phyloP scores from a whole-genome alignment of 2,797 vertebrate species.

The Mareca strepera region DNA sequence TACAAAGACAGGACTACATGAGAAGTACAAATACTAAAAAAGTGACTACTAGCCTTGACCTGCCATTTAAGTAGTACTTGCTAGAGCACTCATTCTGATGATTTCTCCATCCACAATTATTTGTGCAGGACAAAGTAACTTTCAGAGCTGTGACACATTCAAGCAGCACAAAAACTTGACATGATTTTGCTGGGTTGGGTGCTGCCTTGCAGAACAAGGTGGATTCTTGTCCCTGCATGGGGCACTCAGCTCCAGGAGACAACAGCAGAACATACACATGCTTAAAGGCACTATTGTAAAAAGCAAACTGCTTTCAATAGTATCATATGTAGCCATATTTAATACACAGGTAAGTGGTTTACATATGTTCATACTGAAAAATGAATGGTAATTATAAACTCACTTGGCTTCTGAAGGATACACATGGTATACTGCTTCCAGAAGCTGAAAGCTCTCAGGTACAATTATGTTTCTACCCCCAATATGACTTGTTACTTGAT shows the following conservation, averaged over 20 bases:
- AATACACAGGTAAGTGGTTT: background rate
- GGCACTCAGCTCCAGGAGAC: background rate
- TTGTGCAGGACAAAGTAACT: background rate
- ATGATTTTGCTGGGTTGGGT: background rate
- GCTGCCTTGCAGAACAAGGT: background rate
- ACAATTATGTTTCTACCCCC: background rate
- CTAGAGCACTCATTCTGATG: background rate
- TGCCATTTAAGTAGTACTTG: background rate
- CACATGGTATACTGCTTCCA: background rate
- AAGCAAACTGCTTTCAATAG: background rate
- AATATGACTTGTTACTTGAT: background rate
- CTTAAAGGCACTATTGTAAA: background rate
- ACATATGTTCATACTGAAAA: background rate
- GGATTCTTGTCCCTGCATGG: background rate
- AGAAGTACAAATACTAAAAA: background rate
- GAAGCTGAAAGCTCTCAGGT: background rate
- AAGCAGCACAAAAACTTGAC: background rate
- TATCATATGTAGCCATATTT: background rate
- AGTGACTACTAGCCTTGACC: background rate
- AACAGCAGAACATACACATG: rapidly evolving
- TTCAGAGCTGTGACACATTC: background rate
- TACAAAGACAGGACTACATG: background rate
- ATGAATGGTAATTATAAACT: background rate
- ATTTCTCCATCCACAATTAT: background rate
- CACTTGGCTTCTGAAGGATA: background rate